These are phyloP conservation scores for Emydocephalus ijimae DNA, from an alignment of 2,113 vertebrate species.

Conservation along the genomic window DNA sequence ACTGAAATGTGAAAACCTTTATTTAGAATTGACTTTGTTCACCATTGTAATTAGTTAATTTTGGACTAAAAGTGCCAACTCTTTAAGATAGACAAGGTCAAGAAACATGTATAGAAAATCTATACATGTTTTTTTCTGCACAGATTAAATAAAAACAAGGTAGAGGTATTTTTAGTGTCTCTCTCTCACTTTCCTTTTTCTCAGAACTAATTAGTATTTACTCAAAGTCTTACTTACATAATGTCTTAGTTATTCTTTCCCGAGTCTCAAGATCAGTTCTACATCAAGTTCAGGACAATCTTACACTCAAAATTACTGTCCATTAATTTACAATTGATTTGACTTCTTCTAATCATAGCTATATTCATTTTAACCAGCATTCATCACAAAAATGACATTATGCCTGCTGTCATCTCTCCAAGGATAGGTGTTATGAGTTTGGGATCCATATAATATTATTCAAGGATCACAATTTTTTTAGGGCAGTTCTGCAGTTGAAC, in stretches of 20 bases:
- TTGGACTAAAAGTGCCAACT: not conserved
- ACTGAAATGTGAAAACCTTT: not conserved
- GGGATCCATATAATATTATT: not conserved
- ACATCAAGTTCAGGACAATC: not conserved
- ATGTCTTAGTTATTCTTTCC: not conserved
- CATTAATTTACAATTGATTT: not conserved
- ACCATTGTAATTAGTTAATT: not conserved
- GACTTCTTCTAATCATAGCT: not conserved
- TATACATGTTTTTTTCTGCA: not conserved
- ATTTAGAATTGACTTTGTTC: not conserved
- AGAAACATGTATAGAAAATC: not conserved
- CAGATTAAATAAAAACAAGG: not conserved
- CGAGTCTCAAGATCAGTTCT: not conserved
- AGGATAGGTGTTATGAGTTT: not conserved
- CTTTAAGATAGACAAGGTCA: not conserved
- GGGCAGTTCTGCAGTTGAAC: not conserved
- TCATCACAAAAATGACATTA: not conserved
- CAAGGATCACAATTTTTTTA: not conserved
- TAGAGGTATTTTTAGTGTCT: not conserved
- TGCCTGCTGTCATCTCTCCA: not conserved
- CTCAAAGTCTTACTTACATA: not conserved
- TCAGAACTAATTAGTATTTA: not conserved
- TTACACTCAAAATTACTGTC: not conserved
- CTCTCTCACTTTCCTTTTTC: not conserved
- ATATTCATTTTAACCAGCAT: not conserved